Evolutionary conservation across 2,888 invertebrate species (phyloP), one percentile per base, ranked within the genome.

Genomic region (Nomada hirtipes): DNA sequence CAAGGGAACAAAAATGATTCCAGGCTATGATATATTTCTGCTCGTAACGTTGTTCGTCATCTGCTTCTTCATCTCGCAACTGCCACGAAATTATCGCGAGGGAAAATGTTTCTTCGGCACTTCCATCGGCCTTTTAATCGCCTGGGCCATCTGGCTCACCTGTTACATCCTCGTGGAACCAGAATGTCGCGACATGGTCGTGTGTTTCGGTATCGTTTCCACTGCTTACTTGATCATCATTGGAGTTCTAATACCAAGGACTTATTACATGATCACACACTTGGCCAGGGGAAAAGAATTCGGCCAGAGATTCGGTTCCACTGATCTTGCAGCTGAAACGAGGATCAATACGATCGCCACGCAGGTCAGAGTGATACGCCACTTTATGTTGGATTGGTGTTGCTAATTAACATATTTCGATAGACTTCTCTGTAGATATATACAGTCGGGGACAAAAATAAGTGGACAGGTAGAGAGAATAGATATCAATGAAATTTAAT

Each of bases 21-120:
- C 95, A 90, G 95, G 95, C 4, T 97, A 97, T 92, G 96, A 96
- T 88, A 94, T 95, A 71, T 94, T 96, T 76, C 93, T 97, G 3
- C 93, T 97, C 13, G 80, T 95, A 13, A 92, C 95, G 3, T 92
- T 96, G 15, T 93, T 96, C 55, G 93, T 95, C 59, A 92, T 96
- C 53, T 95, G 95, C 68, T 96, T 96, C 1, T 95, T 96, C 89
- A 95, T 96, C 76, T 94, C 95, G 76, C 95, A 95, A 72, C 95
- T 96, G 0, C 96, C 96, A 86, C 94, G 97, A 44, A 97, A 97
- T 91, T 96, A 97, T 89, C 95, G 95, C 13, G 97, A 97, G 91
- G 97, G 96, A 0, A 92, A 93, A 67, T 94, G 91, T 57, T 93
- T 93, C 81, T 92, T 96, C 53, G 95, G 95, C 0, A 95, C 95